Evolutionary conservation across 1,140 invertebrate genomes (phyloP).

Genomic region (Solenopsis fugax): DNA sequence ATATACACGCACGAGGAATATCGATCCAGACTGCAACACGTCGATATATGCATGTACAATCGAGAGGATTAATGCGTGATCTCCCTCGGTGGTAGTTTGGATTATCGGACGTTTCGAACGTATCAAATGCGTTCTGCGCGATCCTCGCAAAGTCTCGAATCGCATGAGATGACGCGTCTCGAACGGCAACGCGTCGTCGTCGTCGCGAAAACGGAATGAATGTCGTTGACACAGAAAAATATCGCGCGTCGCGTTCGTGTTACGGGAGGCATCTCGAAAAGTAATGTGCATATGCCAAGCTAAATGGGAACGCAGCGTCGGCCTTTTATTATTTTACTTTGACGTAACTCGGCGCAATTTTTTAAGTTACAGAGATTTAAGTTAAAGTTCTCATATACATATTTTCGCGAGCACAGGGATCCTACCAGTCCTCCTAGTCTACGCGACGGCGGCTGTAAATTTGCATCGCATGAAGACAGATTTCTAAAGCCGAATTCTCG

Average conservation of each 20-base stretch:
- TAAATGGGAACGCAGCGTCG: slow-evolving; percentile 30
- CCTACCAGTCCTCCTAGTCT: too few relatives aligned
- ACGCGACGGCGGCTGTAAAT: not conserved
- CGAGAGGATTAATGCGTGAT: slow-evolving; percentile 46
- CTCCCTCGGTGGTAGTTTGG: not conserved
- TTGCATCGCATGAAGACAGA: not conserved
- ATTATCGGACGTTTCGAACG: slow-evolving; percentile 41
- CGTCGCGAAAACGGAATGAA: slow-evolving; percentile 32
- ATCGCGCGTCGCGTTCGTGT: not conserved
- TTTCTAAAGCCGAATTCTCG: not conserved
- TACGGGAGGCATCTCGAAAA: slow-evolving; percentile 16
- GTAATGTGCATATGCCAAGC: not conserved
- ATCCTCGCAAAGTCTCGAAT: slow-evolving; percentile 25
- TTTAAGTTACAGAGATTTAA: not conserved
- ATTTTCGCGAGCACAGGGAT: too few relatives aligned
- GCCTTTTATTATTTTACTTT: slow-evolving; percentile 22
- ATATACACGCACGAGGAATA: slow-evolving; percentile 16
- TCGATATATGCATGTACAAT: slow-evolving; percentile 39
- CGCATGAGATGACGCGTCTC: not conserved
- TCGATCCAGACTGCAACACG: slow-evolving; percentile 33
- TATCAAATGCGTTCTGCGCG: slow-evolving; percentile 8
- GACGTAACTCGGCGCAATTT: not conserved
- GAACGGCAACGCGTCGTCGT: slow-evolving; percentile 2
- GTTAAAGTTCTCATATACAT: not conserved
- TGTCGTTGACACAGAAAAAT: slow-evolving; percentile 18